Conservation (phyloP, 2,888 invertebrate species). For the Ophion costatus region DNA sequence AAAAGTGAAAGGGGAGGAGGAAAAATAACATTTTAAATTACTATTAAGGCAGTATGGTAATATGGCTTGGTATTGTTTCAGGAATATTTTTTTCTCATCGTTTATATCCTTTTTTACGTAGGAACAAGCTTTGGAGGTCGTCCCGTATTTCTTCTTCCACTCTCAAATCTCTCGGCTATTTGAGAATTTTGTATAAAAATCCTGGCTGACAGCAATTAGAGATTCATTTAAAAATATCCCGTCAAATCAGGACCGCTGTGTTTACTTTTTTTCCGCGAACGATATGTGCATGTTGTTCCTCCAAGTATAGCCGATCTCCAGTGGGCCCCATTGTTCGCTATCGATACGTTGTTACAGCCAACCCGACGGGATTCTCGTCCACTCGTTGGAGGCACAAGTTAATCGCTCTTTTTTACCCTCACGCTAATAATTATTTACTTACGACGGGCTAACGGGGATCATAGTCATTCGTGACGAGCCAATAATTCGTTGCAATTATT, state of each 20-base stretch:
- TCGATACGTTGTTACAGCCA: background rate
- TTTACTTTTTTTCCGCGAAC: constrained; percentile 17
- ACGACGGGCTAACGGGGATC: background rate
- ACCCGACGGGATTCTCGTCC: constrained; percentile 9
- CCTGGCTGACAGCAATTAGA: background rate
- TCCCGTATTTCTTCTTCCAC: constrained; percentile 21
- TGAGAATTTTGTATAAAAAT: background rate
- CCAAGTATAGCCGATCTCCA: constrained; percentile 19
- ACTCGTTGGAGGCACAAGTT: constrained; percentile 8
- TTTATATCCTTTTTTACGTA: constrained; percentile 50
- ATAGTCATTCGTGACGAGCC: background rate
- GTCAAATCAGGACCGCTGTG: background rate
- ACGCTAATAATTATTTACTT: constrained; percentile 26
- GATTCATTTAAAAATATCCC: background rate
- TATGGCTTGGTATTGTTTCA: constrained; percentile 76
- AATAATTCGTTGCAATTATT: background rate
- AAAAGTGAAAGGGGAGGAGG: constrained; percentile 3
- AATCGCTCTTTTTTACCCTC: constrained; percentile 11
- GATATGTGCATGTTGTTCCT: constrained; percentile 66
- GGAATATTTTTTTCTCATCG: constrained; percentile 38
- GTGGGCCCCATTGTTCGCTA: constrained; percentile 27
- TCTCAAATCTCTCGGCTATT: background rate
- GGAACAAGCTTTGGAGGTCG: constrained; percentile 62
- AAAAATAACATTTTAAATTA: constrained; percentile 74
- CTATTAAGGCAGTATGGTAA: constrained; percentile 83